These are phyloP conservation scores for Hanleya hanleyi DNA, from an alignment of 2,888 invertebrate species.

Conservation along the genomic window DNA sequence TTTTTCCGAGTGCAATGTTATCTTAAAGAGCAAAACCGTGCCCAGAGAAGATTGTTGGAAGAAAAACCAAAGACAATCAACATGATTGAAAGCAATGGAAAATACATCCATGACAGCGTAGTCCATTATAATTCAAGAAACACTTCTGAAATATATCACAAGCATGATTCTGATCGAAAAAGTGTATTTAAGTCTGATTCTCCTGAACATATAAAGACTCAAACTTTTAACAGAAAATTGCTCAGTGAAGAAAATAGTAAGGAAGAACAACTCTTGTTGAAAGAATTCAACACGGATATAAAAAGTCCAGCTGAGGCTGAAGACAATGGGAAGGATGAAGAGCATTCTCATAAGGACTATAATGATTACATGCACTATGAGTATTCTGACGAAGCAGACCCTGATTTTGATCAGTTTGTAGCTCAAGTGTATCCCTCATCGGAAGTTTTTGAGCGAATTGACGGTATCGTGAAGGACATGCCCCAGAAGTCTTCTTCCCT, in stretches of 20 bases:
- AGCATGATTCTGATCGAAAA: too few species aligned
- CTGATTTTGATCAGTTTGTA: constrained; percentile 59
- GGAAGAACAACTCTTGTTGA: neutral
- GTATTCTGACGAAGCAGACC: neutral
- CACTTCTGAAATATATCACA: too few species aligned
- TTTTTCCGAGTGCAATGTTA: constrained; percentile 56
- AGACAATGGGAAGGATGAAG: constrained; percentile 1
- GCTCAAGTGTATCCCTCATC: constrained; percentile 57
- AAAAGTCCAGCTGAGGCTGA: constrained; percentile 6
- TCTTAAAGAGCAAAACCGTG: constrained; percentile 26
- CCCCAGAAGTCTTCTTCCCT: too few species aligned
- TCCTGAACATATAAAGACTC: too few species aligned
- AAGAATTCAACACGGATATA: neutral
- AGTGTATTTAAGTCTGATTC: too few species aligned
- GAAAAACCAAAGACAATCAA: constrained; percentile 11
- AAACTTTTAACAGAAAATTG: constrained; percentile 9
- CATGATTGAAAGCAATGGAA: neutral
- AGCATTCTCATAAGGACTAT: neutral
- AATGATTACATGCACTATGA: neutral
- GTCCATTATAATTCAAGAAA: too few species aligned
- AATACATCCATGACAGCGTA: too few species aligned
- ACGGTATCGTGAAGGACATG: neutral
- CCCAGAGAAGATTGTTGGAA: neutral
- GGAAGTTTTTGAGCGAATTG: constrained; percentile 53
- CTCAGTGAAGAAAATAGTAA: constrained; percentile 1